Evolutionary conservation across 2,113 vertebrate genomes (phyloP).

Genomic region (Mesitornis unicolor): DNA sequence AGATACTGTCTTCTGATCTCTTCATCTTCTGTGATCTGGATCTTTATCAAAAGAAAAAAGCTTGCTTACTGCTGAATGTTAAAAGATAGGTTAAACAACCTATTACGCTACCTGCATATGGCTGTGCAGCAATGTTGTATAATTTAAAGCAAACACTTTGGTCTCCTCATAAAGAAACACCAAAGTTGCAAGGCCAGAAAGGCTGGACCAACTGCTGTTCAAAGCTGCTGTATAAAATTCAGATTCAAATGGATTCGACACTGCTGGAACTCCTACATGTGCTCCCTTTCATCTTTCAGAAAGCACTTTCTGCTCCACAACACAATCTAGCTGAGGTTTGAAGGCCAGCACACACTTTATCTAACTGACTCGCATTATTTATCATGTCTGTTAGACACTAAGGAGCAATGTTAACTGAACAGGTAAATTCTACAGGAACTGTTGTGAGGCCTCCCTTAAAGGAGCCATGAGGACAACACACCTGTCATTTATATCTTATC

Average conservation of each 20-base stretch:
- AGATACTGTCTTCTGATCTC: neutral
- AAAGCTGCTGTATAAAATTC: neutral
- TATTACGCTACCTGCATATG: neutral
- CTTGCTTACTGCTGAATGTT: neutral
- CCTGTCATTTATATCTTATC: neutral
- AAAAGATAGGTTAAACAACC: neutral
- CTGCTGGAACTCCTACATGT: neutral
- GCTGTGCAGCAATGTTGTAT: neutral
- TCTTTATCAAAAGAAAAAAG: neutral
- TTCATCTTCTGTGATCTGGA: neutral
- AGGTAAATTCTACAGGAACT: neutral
- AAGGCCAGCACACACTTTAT: neutral
- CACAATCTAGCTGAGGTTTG: neutral
- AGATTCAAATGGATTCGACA: neutral
- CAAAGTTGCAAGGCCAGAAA: neutral
- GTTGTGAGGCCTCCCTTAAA: neutral
- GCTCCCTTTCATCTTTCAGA: neutral
- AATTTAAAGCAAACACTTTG: neutral
- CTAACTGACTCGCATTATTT: neutral
- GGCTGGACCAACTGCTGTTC: neutral
- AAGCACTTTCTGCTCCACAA: neutral
- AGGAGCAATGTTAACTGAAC: fast-evolving
- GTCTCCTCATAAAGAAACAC: neutral
- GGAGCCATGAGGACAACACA: neutral
- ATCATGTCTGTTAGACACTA: fast-evolving